These are phyloP conservation scores for Mus spicilegus DNA, from an alignment of 2,113 vertebrate genomes.

Conservation along the genomic window DNA sequence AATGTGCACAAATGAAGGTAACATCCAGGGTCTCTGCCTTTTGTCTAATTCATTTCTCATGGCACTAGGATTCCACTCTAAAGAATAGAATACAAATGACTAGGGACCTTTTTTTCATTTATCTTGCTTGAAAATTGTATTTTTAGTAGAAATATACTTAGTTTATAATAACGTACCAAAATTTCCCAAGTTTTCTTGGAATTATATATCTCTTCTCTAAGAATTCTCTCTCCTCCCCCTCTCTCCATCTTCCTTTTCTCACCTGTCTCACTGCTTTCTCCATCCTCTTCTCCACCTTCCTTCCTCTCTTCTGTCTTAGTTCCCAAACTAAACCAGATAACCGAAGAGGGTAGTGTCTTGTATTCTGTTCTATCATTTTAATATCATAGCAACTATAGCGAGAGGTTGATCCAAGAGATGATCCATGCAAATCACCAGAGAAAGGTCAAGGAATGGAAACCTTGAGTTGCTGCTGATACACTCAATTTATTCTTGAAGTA, in stretches of 20 bases:
- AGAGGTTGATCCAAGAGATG: not conserved
- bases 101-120: not conserved
- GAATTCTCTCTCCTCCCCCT: not conserved
- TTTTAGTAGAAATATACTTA: not conserved
- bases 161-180: not conserved
- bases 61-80: not conserved
- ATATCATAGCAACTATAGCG: not conserved
- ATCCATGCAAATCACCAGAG: not conserved
- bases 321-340: not conserved
- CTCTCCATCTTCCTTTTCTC: not conserved
- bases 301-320: not conserved
- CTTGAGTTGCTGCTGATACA: not conserved
- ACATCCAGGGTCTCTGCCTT: not conserved
- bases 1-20: not conserved
- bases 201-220: not conserved
- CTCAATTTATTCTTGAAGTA: slow-evolving; percentile 45
- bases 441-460: slow-evolving; percentile 5
- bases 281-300: not conserved
- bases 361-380: not conserved
- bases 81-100: slow-evolving; percentile 2
- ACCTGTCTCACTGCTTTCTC: not conserved
- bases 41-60: not conserved
- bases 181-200: not conserved
- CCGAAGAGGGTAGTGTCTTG: not conserved
- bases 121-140: slow-evolving; percentile 18